Evolutionary conservation across 1,140 invertebrate species (phyloP).

Genomic region (Copidosoma floridanum): DNA sequence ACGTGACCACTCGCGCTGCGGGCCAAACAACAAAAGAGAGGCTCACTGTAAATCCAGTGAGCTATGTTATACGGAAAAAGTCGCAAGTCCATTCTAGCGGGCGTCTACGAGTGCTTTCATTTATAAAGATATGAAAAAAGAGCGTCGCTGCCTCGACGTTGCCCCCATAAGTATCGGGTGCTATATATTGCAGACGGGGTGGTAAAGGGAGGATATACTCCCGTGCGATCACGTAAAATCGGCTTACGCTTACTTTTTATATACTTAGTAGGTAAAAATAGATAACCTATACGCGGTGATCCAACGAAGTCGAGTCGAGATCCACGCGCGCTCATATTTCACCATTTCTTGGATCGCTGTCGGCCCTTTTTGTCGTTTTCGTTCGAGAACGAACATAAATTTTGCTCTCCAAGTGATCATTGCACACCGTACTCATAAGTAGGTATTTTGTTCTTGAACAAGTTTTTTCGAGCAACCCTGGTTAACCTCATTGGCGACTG

Average conservation of each 20-base stretch:
- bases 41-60: constrained; percentile 46
- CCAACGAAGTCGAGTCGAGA: constrained; percentile 9
- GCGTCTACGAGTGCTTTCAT: constrained; percentile 42
- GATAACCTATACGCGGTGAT: too few species aligned
- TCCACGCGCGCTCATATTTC: constrained; percentile 25
- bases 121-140: constrained; percentile 56
- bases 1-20: background rate
- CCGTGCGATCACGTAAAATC: constrained; percentile 39
- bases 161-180: too few species aligned
- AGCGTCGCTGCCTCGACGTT: too few species aligned
- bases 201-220: too few species aligned
- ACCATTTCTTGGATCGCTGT: background rate
- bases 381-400: too few species aligned
- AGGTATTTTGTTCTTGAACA: constrained; percentile 22
- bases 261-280: too few species aligned
- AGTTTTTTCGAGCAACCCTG: too few species aligned
- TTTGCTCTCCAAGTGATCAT: constrained; percentile 49
- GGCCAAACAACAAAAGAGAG: constrained; percentile 31
- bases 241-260: constrained; percentile 41
- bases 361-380: constrained; percentile 3
- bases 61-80: constrained; percentile 31
- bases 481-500: too few species aligned
- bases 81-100: constrained; percentile 1
- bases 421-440: too few species aligned
- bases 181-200: too few species aligned